phyloP scores from a whole-genome alignment of 37 sponge, comb jelly and placozoan genomes.

The Cladorhizidae sp. region DNA sequence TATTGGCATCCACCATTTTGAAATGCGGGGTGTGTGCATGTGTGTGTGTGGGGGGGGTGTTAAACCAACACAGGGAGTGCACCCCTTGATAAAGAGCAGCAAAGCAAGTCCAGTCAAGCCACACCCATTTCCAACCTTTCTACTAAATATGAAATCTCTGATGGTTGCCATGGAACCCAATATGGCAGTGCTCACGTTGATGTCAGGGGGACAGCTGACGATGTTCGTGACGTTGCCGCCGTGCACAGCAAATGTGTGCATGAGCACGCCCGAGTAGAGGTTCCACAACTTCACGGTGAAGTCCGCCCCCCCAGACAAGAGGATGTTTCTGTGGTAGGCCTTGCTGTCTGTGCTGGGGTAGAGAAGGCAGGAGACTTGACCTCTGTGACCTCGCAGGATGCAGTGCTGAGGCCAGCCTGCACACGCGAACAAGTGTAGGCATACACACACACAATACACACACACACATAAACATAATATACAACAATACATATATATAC shows the following conservation, averaged over 20 bases:
- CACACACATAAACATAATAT: no score
- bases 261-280: conserved; percentile 67
- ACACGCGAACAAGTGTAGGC: not conserved
- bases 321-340: conserved; percentile 62
- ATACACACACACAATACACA: no score
- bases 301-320: conserved; percentile 88
- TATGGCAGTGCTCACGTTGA: conserved; percentile 78
- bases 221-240: conserved; percentile 75
- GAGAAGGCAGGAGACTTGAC: conserved; percentile 76
- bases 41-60: no score
- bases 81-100: no score
- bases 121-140: no score
- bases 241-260: conserved; percentile 83
- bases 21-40: no score
- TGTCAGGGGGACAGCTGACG: conserved; percentile 70
- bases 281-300: conserved; percentile 94
- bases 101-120: no score
- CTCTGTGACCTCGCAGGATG: conserved; percentile 73
- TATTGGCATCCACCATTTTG: no score
- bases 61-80: no score
- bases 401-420: conserved; percentile 85
- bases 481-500: no score
- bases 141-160: no score
- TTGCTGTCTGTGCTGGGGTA: conserved; percentile 70
- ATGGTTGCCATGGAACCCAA: no score